phyloP scores from a whole-genome alignment of 2,797 vertebrate genomes.

The Perodicticus potto region DNA sequence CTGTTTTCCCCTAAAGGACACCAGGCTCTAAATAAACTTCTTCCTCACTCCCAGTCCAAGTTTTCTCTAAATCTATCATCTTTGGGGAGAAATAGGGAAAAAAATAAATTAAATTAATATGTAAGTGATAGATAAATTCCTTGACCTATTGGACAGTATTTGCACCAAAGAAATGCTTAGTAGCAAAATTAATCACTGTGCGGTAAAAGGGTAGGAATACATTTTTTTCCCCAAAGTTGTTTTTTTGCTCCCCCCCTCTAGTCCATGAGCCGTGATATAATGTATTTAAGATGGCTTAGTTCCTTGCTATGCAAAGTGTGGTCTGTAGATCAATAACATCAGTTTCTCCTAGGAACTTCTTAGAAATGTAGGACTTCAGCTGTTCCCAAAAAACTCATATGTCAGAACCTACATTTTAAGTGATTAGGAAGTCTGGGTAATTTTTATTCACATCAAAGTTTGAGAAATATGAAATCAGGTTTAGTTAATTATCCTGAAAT shows the following conservation, averaged over 20 bases:
- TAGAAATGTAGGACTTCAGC: neutral
- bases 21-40: neutral
- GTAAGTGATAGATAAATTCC: neutral
- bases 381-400: neutral
- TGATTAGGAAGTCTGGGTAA: neutral
- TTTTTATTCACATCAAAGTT: neutral
- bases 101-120: neutral
- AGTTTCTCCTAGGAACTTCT: neutral
- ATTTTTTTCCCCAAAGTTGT: neutral
- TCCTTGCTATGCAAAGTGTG: neutral
- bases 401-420: neutral
- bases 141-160: neutral
- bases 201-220: neutral
- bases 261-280: neutral
- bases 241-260: neutral
- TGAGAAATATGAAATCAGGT: constrained; percentile 15
- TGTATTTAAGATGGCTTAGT: neutral
- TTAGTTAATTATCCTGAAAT: neutral
- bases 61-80: neutral
- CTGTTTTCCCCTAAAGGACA: neutral
- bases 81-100: neutral
- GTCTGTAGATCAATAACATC: neutral
- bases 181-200: neutral
- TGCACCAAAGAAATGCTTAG: neutral
- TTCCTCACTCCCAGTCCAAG: neutral